Evolutionary conservation across 2,888 invertebrate species (phyloP), one percentile per base, ranked within the genome.

Genomic region (Apamea sordens): DNA sequence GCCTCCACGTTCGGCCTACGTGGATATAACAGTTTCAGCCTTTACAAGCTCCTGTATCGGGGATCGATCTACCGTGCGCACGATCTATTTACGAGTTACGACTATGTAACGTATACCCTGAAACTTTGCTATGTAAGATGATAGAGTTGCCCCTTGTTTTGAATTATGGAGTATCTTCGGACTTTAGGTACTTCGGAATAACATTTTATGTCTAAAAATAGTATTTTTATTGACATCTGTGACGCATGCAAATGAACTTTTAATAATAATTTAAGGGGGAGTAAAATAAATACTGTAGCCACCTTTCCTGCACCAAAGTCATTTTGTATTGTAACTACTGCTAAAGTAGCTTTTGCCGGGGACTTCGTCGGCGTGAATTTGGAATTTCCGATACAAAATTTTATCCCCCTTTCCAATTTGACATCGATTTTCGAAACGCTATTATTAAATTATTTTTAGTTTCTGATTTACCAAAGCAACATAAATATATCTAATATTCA

Each of bases 21-120:
- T 86, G 84, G 82, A 88, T 85, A 85, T 85, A 86, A 82, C 83
- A 86, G 88, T 86, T 88, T 88, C 78, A 82, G 82, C 85, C 82
- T 89, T 85, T 86, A 89, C 83, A 87, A 83, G 89, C 87, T 80
- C 63, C 83, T 84, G 80, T 89, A 84, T 83, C 80, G 80, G 21
- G 80, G 82, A 88, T 87, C 85, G 85, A 86, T 88, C 81, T 86
- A 67, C 76, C 77, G 82, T 81, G 83, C 67, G 70, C 80, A 85
- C 81, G 80, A 86, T 84, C 78, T 86, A 86, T 88, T 83, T 84
- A 81, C 89, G 64, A 82, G 80, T 80, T 76, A 84, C 76, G 72
- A 82, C 87, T 79, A 76, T 78, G 82, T 87, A 73, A 82, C 77
- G 28, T 77, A 69, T 50, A 76, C 64, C 44, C 44, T 18, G 24